phyloP scores from a whole-genome alignment of 2,888 invertebrate species.

The Perithous albicinctus region DNA sequence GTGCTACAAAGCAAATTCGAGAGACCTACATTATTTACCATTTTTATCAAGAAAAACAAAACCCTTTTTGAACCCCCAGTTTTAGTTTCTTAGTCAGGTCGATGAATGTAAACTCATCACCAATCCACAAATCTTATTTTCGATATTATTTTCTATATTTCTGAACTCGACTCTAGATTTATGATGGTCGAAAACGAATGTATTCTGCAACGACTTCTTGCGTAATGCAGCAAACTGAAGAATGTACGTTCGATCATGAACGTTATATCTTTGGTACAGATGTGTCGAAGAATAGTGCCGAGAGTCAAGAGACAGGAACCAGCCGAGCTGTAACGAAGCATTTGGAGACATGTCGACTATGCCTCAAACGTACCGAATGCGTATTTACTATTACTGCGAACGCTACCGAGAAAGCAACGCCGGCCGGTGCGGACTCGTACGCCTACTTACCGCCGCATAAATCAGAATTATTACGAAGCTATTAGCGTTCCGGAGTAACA shows the following conservation, averaged over 20 bases:
- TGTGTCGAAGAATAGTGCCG: neutral
- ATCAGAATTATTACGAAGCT: conserved; percentile 83
- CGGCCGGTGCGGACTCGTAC: conserved; percentile 71
- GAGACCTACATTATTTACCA: too few relatives aligned
- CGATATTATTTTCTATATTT: too few relatives aligned
- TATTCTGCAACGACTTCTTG: too few relatives aligned
- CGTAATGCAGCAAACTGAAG: neutral
- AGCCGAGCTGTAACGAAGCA: neutral
- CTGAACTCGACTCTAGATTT: too few relatives aligned
- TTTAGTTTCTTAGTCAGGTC: too few relatives aligned
- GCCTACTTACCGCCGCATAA: conserved; percentile 81
- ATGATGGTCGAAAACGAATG: too few relatives aligned
- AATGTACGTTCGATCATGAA: neutral
- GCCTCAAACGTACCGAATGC: neutral
- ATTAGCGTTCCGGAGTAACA: conserved; percentile 82
- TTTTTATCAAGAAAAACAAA: too few relatives aligned
- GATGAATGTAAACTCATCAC: too few relatives aligned
- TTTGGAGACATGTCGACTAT: conserved; percentile 6
- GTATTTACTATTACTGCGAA: conserved; percentile 58
- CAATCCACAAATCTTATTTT: too few relatives aligned
- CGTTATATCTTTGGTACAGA: neutral
- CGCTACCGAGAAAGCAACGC: conserved; percentile 43
- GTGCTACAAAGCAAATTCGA: too few relatives aligned
- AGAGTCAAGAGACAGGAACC: neutral
- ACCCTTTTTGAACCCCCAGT: too few relatives aligned